Conservation (phyloP, 2,888 invertebrate genomes). For the Ptychoptera contaminata region DNA sequence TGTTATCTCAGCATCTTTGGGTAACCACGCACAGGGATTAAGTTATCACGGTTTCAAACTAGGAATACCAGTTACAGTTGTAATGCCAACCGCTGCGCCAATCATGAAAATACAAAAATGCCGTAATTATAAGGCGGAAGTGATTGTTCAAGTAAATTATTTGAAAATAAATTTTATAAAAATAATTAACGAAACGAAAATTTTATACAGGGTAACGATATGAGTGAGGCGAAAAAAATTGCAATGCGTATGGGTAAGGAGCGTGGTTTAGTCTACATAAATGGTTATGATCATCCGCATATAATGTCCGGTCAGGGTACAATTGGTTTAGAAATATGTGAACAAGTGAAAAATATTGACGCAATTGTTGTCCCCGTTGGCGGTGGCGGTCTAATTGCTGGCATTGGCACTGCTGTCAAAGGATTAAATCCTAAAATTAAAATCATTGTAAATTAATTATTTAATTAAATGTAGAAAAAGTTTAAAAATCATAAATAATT, state of each 20-base stretch:
- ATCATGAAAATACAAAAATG: constrained; percentile 92
- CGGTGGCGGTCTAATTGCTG: constrained; percentile 13
- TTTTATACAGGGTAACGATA: constrained; percentile 48
- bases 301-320: constrained; percentile 94
- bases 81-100: constrained; percentile 92
- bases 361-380: constrained; percentile 86
- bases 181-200: background rate
- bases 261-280: constrained; percentile 61
- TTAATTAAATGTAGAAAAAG: background rate
- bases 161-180: background rate
- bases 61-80: constrained; percentile 60
- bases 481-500: background rate
- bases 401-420: constrained; percentile 87
- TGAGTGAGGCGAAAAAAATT: constrained; percentile 67
- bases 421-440: constrained; percentile 65
- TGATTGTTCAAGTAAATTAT: constrained; percentile 43
- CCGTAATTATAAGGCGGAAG: constrained; percentile 66
- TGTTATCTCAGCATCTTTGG: constrained; percentile 84
- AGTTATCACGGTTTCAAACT: constrained; percentile 64
- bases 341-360: constrained; percentile 76
- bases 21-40: constrained; percentile 78
- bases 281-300: constrained; percentile 91
- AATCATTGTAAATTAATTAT: constrained; percentile 57
- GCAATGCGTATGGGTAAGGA: constrained; percentile 64
- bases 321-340: constrained; percentile 79